Percentiles rank a stretch among this genome's conserved stretches.
phyloP scores from a whole-genome alignment of 2,888 invertebrate species.

The Thera britannica region DNA sequence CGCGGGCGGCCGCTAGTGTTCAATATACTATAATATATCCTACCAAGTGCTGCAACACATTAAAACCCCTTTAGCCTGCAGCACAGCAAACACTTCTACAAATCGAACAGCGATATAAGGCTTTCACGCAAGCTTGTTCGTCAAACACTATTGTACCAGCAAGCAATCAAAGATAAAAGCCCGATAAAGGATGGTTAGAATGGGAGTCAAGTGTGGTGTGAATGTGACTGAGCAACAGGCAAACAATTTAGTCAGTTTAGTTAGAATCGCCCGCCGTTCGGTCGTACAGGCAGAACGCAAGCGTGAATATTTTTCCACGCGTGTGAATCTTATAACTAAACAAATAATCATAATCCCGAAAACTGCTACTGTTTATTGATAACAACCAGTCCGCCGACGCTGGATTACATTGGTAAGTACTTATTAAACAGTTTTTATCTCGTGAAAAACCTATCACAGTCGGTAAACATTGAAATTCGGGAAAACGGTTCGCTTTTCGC shows the following conservation, averaged over 20 bases:
- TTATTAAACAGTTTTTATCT: constrained; percentile 55
- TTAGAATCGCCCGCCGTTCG: constrained; percentile 26
- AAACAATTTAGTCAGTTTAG: constrained; percentile 22
- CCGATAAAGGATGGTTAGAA: constrained; percentile 36
- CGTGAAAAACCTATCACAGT: constrained; percentile 46
- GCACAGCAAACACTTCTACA: constrained; percentile 17
- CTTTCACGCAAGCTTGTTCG: constrained; percentile 39
- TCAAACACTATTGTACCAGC: constrained; percentile 29
- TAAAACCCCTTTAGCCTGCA: constrained; percentile 6
- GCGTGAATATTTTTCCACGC: constrained; percentile 26
- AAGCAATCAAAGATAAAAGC: constrained; percentile 28
- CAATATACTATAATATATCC: not conserved
- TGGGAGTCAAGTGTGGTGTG: constrained; percentile 25
- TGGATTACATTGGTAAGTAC: constrained; percentile 56
- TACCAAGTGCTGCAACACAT: not conserved
- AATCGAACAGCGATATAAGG: constrained; percentile 35
- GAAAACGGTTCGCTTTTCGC: constrained; percentile 49
- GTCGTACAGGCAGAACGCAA: constrained; percentile 29
- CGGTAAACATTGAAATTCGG: constrained; percentile 60
- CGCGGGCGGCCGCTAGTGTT: no score
- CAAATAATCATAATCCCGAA: constrained; percentile 36
- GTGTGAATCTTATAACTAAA: constrained; percentile 21
- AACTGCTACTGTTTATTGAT: constrained; percentile 44
- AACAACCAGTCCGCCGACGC: constrained; percentile 44
- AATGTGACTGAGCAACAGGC: constrained; percentile 35